Evolutionary conservation across 2,113 vertebrate genomes (phyloP).

Genomic region (Lasiurus cinereus): DNA sequence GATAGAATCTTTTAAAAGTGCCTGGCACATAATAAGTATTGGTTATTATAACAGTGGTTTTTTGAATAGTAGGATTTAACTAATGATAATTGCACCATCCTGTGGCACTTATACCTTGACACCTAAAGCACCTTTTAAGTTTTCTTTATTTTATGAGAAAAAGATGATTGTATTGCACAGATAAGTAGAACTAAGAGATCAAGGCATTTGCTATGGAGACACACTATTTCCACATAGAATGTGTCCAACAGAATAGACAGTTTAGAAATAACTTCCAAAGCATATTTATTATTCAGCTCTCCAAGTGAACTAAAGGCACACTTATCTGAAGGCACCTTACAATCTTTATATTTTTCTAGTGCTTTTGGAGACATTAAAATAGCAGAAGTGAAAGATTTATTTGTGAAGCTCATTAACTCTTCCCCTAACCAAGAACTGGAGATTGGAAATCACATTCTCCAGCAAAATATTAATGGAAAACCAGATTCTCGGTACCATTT

Average conservation of each 20-base stretch:
- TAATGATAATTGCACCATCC: neutral
- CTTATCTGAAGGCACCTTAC: neutral
- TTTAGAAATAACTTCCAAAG: conserved; percentile 21
- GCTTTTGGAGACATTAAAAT: conserved; percentile 82
- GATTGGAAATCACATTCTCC: conserved; percentile 81
- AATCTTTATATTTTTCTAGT: conserved; percentile 66
- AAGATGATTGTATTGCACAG: neutral
- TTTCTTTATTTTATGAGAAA: conserved; percentile 43
- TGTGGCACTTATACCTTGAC: neutral
- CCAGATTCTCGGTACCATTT: conserved; percentile 76
- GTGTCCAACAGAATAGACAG: neutral
- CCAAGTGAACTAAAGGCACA: neutral
- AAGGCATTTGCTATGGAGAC: conserved; percentile 19
- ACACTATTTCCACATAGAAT: neutral
- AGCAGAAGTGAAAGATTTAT: conserved; percentile 78
- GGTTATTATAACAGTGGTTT: neutral
- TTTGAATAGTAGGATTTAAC: neutral
- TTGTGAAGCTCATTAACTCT: conserved; percentile 82
- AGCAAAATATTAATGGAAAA: conserved; percentile 81
- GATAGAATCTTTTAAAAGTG: neutral
- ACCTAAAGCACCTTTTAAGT: neutral
- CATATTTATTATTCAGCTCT: neutral
- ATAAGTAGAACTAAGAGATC: neutral
- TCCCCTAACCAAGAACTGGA: conserved; percentile 80
- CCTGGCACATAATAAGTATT: neutral